A percentile compares a stretch with the other conserved stretches of the same genome.
Conservation (phyloP, 2,797 vertebrate genomes). For the Pteronotus mesoamericanus region DNA sequence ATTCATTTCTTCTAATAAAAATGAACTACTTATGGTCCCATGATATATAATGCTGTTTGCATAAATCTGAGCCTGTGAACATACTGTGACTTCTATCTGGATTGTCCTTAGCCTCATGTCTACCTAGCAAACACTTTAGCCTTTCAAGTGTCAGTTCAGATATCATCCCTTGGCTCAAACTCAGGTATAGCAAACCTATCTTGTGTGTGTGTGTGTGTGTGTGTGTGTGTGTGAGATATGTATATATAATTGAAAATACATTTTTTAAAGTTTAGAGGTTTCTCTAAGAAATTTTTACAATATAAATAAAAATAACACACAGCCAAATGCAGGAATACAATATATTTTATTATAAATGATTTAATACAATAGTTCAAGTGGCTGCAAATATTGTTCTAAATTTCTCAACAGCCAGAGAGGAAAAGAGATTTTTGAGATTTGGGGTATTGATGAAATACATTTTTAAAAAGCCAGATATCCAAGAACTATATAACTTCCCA, state of each 20-base stretch:
- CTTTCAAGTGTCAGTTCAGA: not conserved
- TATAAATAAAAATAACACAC: not conserved
- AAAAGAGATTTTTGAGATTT: constrained; percentile 2
- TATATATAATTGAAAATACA: not conserved
- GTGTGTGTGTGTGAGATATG: not conserved
- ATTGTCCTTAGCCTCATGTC: not conserved
- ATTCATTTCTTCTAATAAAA: not conserved
- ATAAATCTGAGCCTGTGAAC: not conserved
- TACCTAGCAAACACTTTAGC: not conserved
- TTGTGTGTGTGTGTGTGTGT: not conserved
- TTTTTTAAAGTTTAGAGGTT: not conserved
- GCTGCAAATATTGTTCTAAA: not conserved
- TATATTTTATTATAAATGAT: not conserved
- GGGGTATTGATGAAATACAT: not conserved
- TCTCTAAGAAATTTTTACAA: not conserved
- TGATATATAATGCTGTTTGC: not conserved
- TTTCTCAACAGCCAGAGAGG: not conserved
- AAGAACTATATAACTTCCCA: not conserved
- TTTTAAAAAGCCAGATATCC: not conserved
- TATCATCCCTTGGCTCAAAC: not conserved
- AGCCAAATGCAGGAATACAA: not conserved
- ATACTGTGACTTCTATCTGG: not conserved
- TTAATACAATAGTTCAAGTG: not conserved
- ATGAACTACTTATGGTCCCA: not conserved
- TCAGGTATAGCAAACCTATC: not conserved